Evolutionary conservation across 2,797 vertebrate genomes (phyloP).

Genomic region (Halcyon smyrnensis): DNA sequence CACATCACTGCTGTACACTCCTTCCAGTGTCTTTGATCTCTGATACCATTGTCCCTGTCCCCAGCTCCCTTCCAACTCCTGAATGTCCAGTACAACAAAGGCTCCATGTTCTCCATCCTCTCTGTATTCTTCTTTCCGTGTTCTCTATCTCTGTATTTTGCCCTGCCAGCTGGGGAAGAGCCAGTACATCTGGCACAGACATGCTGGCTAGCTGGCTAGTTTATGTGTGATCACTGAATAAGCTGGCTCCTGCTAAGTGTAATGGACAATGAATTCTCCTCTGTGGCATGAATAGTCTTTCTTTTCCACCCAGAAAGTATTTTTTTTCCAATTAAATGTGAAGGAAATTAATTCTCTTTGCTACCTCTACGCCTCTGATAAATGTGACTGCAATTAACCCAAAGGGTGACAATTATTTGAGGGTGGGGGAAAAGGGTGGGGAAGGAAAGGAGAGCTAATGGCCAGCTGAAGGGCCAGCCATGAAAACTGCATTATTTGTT

Average conservation of each 20-base stretch:
- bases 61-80: background rate
- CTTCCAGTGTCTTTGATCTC: background rate
- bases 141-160: background rate
- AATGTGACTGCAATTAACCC: background rate
- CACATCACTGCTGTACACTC: background rate
- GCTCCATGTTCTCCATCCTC: background rate
- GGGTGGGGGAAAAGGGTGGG: background rate
- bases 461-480: background rate
- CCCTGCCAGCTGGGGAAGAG: conserved; percentile 4
- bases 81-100: background rate
- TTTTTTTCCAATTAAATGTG: background rate
- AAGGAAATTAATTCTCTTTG: background rate
- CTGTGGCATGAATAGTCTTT: background rate
- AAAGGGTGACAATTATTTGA: background rate
- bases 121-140: background rate
- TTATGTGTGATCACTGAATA: background rate
- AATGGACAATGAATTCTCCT: background rate
- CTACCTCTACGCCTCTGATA: background rate
- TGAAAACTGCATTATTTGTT: background rate
- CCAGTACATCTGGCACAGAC: conserved; percentile 10
- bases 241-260: background rate
- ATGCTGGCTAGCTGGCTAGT: background rate
- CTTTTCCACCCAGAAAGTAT: background rate
- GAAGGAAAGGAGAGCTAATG: background rate
- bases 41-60: background rate